Conservation (phyloP, 2,888 invertebrate genomes). For the Tupiocoris notatus region DNA sequence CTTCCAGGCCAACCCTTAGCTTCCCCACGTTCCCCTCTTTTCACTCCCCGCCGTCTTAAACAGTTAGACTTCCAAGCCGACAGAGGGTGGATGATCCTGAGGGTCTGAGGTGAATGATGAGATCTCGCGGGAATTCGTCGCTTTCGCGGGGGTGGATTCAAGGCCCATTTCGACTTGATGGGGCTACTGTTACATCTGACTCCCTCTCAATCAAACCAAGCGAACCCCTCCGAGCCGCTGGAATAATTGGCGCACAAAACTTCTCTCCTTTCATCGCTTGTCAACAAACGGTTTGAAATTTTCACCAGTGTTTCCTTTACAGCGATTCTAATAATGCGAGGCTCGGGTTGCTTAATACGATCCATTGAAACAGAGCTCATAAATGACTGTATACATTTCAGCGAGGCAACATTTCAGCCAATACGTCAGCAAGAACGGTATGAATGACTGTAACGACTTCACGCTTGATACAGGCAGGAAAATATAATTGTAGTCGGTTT, state of each 20-base stretch:
- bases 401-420: too few relatives aligned
- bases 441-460: too few relatives aligned
- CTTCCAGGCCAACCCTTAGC: not conserved
- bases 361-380: not conserved
- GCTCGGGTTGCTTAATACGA: not conserved
- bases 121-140: constrained; percentile 22
- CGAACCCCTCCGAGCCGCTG: not conserved
- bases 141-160: not conserved
- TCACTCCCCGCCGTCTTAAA: not conserved
- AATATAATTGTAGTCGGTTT: too few relatives aligned
- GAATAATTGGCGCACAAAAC: constrained; percentile 29
- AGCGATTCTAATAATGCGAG: not conserved
- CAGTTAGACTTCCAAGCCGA: constrained; percentile 7
- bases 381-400: too few relatives aligned
- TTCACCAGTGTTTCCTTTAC: not conserved
- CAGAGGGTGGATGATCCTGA: too few relatives aligned
- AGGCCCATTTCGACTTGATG: not conserved
- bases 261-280: constrained; percentile 25
- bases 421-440: too few relatives aligned
- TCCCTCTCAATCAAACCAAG: constrained; percentile 25
- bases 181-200: constrained; percentile 30
- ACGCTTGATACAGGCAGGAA: too few relatives aligned
- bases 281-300: not conserved
- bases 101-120: constrained; percentile 29
- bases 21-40: not conserved